Conservation (phyloP, 2,888 invertebrate genomes). For the Anoplius nigerrimus region DNA sequence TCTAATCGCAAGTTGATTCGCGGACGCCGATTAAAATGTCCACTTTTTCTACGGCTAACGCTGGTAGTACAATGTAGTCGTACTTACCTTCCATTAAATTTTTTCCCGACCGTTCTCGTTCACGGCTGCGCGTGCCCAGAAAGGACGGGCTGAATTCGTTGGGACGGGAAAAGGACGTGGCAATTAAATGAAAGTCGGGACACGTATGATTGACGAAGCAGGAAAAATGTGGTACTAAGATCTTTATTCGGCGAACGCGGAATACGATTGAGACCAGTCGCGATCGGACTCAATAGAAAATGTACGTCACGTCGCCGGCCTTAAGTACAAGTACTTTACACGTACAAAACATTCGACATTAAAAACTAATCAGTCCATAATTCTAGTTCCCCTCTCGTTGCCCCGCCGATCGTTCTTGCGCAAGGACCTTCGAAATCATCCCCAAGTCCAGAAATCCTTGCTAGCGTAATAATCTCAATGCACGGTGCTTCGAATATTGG, state of each 20-base stretch:
- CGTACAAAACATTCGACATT: constrained; percentile 46
- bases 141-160: too few species aligned
- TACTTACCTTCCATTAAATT: too few species aligned
- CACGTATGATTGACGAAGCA: too few species aligned
- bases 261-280: constrained; percentile 24
- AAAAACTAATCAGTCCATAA: constrained; percentile 56
- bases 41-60: too few species aligned
- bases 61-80: too few species aligned
- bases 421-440: background rate
- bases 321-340: constrained; percentile 42
- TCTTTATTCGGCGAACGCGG: constrained; percentile 38
- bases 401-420: background rate
- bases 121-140: too few species aligned
- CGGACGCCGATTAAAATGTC: too few species aligned
- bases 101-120: too few species aligned
- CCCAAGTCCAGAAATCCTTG: background rate
- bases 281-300: constrained; percentile 10
- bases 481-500: background rate
- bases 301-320: constrained; percentile 19
- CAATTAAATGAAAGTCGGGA: background rate
- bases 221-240: background rate
- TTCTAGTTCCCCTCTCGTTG: constrained; percentile 7
- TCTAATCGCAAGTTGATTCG: too few species aligned
- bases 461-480: constrained; percentile 3
- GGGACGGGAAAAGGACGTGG: too few species aligned